These are phyloP conservation scores for Euphydryas editha DNA, from an alignment of 2,888 invertebrate species.

Conservation along the genomic window DNA sequence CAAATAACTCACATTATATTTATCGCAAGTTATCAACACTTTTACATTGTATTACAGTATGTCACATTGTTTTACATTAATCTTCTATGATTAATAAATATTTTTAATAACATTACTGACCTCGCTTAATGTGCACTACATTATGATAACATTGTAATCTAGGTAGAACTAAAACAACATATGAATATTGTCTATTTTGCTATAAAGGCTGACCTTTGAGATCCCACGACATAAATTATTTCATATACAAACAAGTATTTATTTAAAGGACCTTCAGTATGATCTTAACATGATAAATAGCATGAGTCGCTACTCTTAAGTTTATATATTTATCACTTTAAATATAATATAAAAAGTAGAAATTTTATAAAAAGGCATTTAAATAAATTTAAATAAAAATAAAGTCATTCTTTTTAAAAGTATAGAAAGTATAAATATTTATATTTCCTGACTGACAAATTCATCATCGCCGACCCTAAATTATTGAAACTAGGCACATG, in stretches of 20 bases:
- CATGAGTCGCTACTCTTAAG: constrained; percentile 6
- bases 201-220: not conserved
- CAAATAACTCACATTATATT: not conserved
- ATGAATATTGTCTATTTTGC: not conserved
- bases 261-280: constrained; percentile 18
- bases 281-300: constrained; percentile 14
- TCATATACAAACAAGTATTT: constrained; percentile 13
- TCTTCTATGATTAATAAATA: not conserved
- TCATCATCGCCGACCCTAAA: too few species aligned
- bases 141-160: not conserved
- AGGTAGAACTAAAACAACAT: constrained; percentile 1
- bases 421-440: too few species aligned
- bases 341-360: too few species aligned
- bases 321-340: not conserved
- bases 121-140: not conserved
- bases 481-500: too few species aligned
- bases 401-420: too few species aligned
- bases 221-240: constrained; percentile 8
- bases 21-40: not conserved
- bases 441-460: too few species aligned
- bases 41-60: not conserved
- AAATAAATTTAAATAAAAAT: too few species aligned
- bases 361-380: too few species aligned
- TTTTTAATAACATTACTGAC: not conserved
- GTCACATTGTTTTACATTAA: not conserved